Evolutionary conservation across 2,113 vertebrate genomes (phyloP).

Genomic region (Plecotus auritus): DNA sequence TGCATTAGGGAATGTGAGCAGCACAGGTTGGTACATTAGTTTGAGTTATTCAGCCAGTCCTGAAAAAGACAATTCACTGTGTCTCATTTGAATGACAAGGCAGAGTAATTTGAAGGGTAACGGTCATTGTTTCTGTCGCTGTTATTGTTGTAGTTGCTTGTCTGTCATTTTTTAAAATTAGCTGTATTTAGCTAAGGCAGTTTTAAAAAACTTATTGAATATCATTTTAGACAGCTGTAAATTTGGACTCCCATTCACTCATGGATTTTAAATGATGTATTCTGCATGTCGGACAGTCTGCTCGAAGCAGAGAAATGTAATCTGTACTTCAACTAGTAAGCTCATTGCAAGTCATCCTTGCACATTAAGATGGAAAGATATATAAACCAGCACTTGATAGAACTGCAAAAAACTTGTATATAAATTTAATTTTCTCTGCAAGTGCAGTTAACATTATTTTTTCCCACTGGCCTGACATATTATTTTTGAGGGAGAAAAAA

Average conservation of each 20-base stretch:
- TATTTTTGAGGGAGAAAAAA: slow-evolving; percentile 77
- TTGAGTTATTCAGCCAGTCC: slow-evolving; percentile 32
- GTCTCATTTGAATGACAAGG: slow-evolving; percentile 30
- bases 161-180: slow-evolving; percentile 25
- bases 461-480: slow-evolving; percentile 71
- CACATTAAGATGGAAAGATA: slow-evolving; percentile 21
- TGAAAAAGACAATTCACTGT: slow-evolving; percentile 3
- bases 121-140: neutral
- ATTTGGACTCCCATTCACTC: slow-evolving; percentile 29
- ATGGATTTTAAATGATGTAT: slow-evolving; percentile 32
- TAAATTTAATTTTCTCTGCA: slow-evolving; percentile 67
- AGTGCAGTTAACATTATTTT: slow-evolving; percentile 63
- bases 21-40: slow-evolving; percentile 25
- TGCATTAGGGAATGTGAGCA: slow-evolving; percentile 2
- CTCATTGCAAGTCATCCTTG: neutral
- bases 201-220: slow-evolving; percentile 33
- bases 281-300: neutral
- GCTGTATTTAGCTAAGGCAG: neutral
- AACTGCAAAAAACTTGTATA: slow-evolving; percentile 55
- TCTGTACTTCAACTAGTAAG: slow-evolving; percentile 38
- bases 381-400: slow-evolving; percentile 44
- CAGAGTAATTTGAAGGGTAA: slow-evolving; percentile 26
- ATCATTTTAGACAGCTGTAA: slow-evolving; percentile 16
- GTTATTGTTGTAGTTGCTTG: neutral
- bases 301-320: slow-evolving; percentile 24